A percentile compares a stretch with the other conserved stretches of the same genome.
Evolutionary conservation across 1,140 invertebrate genomes (phyloP).

Genomic region (Anastrepha ludens): DNA sequence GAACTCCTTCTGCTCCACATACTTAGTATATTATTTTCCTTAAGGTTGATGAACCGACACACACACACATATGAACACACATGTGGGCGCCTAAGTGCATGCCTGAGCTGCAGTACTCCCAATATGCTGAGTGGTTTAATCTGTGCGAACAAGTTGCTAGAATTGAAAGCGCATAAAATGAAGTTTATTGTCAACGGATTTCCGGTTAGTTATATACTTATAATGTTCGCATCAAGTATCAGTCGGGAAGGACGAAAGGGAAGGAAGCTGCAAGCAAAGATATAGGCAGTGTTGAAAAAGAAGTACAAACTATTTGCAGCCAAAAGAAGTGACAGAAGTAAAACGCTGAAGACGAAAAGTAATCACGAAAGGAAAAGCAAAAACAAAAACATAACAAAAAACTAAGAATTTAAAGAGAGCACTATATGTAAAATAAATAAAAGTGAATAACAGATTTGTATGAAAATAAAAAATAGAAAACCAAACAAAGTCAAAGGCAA

Average conservation of each 20-base stretch:
- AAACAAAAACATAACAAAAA: neutral
- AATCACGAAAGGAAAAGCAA: neutral
- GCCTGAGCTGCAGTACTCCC: neutral
- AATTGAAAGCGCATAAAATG: constrained; percentile 39
- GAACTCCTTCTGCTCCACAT: no score
- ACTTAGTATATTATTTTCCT: no score
- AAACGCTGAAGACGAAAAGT: neutral
- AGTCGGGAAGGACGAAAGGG: neutral
- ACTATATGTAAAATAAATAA: neutral
- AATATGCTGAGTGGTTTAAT: constrained; percentile 42
- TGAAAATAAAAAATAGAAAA: neutral
- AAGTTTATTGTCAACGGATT: constrained; percentile 42
- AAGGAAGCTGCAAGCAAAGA: neutral
- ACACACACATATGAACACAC: no score
- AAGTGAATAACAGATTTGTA: neutral
- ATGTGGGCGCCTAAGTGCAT: neutral
- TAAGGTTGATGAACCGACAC: neutral
- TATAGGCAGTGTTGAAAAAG: neutral
- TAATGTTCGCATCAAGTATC: neutral
- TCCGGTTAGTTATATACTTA: constrained; percentile 2
- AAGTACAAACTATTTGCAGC: neutral
- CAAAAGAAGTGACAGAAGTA: neutral
- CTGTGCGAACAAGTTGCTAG: constrained; percentile 36
- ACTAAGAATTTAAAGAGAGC: neutral
- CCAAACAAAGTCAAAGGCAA: neutral